Conservation (phyloP, 2,888 invertebrate species). For the Flabesymbios commensalis region DNA sequence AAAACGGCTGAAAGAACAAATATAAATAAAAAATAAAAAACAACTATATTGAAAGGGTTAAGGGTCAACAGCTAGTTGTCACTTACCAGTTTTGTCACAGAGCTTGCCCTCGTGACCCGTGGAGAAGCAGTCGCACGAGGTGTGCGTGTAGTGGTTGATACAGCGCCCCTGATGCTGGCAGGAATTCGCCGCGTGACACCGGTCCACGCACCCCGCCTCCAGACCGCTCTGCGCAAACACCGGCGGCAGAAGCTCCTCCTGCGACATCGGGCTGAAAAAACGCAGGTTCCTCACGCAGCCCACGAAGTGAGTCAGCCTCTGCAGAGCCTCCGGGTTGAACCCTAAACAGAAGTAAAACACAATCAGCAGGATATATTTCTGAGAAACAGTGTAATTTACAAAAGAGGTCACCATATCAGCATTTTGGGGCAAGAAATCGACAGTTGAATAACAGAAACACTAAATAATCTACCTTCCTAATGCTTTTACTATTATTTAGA, state of each 20-base stretch:
- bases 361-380: no score
- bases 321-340: background rate
- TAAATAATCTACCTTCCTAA: no score
- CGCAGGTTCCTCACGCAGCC: background rate
- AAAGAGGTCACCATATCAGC: no score
- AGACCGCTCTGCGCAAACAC: background rate
- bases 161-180: conserved; percentile 87
- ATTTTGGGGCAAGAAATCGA: no score
- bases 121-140: conserved; percentile 91
- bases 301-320: background rate
- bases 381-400: no score
- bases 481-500: no score
- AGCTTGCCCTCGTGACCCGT: conserved; percentile 80
- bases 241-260: background rate
- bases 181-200: conserved; percentile 71
- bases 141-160: conserved; percentile 87
- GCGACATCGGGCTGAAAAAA: background rate
- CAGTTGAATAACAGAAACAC: no score
- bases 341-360: background rate
- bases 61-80: no score
- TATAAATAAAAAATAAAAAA: no score
- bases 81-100: conserved; percentile 3
- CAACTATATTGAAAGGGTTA: no score
- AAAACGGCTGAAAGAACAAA: no score
- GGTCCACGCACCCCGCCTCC: conserved; percentile 75